These are phyloP conservation scores for Porites lutea DNA, from an alignment of 64 coral and sea anemone genomes.

Conservation along the genomic window DNA sequence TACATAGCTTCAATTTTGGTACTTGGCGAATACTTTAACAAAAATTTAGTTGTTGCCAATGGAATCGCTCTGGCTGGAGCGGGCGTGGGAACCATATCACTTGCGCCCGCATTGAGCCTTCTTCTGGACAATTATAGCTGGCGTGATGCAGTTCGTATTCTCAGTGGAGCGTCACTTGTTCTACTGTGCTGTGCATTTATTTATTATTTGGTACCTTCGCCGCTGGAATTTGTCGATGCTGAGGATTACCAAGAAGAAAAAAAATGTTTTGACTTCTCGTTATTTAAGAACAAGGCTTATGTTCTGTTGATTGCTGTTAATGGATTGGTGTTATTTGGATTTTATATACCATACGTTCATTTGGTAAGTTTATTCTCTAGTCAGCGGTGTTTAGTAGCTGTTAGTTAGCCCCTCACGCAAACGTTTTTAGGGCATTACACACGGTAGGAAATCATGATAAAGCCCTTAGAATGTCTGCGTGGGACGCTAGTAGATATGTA, in stretches of 20 bases:
- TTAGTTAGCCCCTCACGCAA: no score
- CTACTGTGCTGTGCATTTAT: conserved; percentile 61
- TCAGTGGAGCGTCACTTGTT: conserved; percentile 64
- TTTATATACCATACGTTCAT: conserved; percentile 92
- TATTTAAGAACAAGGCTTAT: conserved; percentile 92
- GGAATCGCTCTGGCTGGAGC: conserved; percentile 80
- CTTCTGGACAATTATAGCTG: conserved; percentile 63
- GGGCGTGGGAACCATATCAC: conserved; percentile 81
- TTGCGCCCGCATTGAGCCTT: conserved; percentile 59
- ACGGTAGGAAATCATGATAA: no score
- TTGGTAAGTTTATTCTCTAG: conserved; percentile 66
- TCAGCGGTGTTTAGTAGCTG: no score
- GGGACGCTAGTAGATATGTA: no score
- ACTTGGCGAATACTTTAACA: conserved; percentile 78
- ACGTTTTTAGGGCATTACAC: no score
- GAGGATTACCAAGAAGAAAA: conserved; percentile 22
- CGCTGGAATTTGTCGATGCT: conserved; percentile 24
- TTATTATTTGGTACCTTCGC: conserved; percentile 49
- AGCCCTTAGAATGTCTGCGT: no score
- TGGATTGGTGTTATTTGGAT: conserved; percentile 86
- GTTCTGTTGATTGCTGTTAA: conserved; percentile 73
- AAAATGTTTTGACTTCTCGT: conserved; percentile 63
- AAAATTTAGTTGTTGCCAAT: conserved; percentile 76
- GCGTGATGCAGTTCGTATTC: conserved; percentile 68
- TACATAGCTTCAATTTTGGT: conserved; percentile 85